A percentile compares a stretch with the other conserved stretches of the same genome.
These are phyloP conservation scores for Drosophila auraria DNA, from an alignment of 1,140 invertebrate genomes.

Conservation along the genomic window DNA sequence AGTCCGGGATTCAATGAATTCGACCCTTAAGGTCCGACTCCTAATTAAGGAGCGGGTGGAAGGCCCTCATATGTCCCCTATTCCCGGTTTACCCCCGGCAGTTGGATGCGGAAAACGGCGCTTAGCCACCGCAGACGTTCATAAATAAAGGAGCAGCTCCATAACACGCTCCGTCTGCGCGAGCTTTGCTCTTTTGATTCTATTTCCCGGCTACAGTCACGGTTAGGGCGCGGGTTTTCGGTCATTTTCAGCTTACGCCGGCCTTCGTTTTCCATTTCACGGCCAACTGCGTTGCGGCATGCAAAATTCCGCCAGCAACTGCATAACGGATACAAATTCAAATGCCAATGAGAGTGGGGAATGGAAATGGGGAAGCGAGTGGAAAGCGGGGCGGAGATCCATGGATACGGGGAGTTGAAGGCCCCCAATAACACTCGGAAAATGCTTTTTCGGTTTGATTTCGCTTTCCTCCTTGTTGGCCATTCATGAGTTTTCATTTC, in stretches of 20 bases:
- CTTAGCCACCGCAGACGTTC: constrained; percentile 46
- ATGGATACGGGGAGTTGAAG: constrained; percentile 14
- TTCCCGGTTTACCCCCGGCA: background rate
- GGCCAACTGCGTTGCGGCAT: constrained; percentile 64
- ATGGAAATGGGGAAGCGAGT: constrained; percentile 29
- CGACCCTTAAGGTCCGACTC: background rate
- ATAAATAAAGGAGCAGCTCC: constrained; percentile 60
- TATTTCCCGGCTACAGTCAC: constrained; percentile 26
- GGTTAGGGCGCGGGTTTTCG: constrained; percentile 20
- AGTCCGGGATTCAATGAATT: constrained; percentile 12
- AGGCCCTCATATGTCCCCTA: background rate
- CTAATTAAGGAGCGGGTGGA: constrained; percentile 9
- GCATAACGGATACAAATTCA: constrained; percentile 46
- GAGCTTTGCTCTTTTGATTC: constrained; percentile 51
- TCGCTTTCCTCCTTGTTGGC: constrained; percentile 51
- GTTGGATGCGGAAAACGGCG: constrained; percentile 13
- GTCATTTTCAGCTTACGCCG: constrained; percentile 68
- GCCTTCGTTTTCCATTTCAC: constrained; percentile 78
- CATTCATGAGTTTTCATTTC: constrained; percentile 83
- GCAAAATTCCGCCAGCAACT: constrained; percentile 52
- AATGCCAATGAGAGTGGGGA: constrained; percentile 12
- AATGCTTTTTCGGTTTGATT: constrained; percentile 78
- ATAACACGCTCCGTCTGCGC: constrained; percentile 58
- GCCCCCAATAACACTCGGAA: constrained; percentile 60
- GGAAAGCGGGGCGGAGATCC: background rate